These are phyloP conservation scores for Drosophila varians DNA, from an alignment of 1,140 invertebrate species.

Conservation along the genomic window DNA sequence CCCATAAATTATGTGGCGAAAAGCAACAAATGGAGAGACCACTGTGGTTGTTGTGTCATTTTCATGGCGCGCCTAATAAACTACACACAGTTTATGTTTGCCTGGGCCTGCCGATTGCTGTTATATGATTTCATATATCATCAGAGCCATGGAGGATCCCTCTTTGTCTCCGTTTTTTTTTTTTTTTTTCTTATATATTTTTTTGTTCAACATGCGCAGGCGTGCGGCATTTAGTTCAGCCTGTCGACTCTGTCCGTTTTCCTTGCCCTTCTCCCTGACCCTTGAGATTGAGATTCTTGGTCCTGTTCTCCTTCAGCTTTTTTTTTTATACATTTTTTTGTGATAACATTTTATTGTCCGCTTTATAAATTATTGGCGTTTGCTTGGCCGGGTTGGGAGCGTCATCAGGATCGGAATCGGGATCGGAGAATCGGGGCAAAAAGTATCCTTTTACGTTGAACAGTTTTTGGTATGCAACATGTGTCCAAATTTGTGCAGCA, in stretches of 20 bases:
- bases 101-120: conserved; percentile 66
- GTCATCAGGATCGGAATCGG: not conserved
- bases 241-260: conserved; percentile 54
- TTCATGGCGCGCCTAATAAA: conserved; percentile 72
- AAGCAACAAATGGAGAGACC: conserved; percentile 7
- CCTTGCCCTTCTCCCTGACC: conserved; percentile 4
- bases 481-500: conserved; percentile 76
- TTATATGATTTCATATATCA: conserved; percentile 82
- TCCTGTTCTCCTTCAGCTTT: conserved; percentile 2
- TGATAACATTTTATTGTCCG: conserved; percentile 82
- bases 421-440: conserved; percentile 44
- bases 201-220: conserved; percentile 58
- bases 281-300: conserved; percentile 29
- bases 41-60: conserved; percentile 61
- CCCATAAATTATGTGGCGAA: conserved; percentile 66
- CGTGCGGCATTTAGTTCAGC: conserved; percentile 82
- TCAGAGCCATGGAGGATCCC: conserved; percentile 37
- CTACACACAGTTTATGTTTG: conserved; percentile 66
- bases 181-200: not conserved
- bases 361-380: conserved; percentile 82
- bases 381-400: conserved; percentile 23
- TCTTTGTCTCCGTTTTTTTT: not conserved
- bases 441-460: conserved; percentile 77
- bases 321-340: conserved; percentile 28
- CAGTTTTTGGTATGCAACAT: conserved; percentile 70